Conservation (phyloP, 1,140 invertebrate genomes). For the Zaprionus camerounensis region DNA sequence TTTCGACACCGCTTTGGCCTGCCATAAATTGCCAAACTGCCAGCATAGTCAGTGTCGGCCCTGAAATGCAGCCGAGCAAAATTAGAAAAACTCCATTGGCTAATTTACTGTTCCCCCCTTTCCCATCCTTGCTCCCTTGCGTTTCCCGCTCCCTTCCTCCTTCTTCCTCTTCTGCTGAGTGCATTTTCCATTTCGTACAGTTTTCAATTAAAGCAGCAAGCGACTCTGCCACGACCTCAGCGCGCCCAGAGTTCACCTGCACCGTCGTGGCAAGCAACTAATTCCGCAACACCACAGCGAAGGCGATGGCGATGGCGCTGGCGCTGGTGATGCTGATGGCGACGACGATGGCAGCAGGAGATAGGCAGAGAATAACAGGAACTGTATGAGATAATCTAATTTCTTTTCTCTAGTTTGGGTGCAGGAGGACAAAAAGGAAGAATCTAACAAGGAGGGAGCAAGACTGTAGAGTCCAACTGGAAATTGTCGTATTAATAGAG, state of each 20-base stretch:
- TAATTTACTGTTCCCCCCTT: constrained; percentile 57
- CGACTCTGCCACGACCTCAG: constrained; percentile 62
- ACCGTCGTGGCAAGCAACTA: constrained; percentile 43
- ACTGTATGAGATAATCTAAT: constrained; percentile 67
- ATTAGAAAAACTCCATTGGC: constrained; percentile 62
- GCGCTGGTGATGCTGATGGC: constrained; percentile 41
- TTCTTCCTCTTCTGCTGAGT: not conserved
- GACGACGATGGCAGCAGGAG: constrained; percentile 53
- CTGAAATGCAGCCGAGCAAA: constrained; percentile 67
- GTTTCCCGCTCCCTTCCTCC: not conserved
- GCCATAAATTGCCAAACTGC: constrained; percentile 76
- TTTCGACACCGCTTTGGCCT: constrained; percentile 75
- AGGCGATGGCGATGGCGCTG: constrained; percentile 62
- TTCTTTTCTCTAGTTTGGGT: constrained; percentile 36
- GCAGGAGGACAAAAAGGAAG: no score
- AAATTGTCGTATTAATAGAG: no score
- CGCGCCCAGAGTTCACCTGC: constrained; percentile 58
- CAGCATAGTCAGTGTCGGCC: constrained; percentile 39
- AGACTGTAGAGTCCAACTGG: no score
- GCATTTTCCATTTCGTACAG: constrained; percentile 73
- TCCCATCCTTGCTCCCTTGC: not conserved
- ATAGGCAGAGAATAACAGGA: not conserved
- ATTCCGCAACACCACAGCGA: constrained; percentile 63
- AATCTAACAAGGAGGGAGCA: no score
- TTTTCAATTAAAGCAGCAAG: constrained; percentile 74